Percentiles rank a stretch among this genome's conserved stretches.
Conservation (phyloP, 2,888 invertebrate genomes). For the Hymenopus coronatus region DNA sequence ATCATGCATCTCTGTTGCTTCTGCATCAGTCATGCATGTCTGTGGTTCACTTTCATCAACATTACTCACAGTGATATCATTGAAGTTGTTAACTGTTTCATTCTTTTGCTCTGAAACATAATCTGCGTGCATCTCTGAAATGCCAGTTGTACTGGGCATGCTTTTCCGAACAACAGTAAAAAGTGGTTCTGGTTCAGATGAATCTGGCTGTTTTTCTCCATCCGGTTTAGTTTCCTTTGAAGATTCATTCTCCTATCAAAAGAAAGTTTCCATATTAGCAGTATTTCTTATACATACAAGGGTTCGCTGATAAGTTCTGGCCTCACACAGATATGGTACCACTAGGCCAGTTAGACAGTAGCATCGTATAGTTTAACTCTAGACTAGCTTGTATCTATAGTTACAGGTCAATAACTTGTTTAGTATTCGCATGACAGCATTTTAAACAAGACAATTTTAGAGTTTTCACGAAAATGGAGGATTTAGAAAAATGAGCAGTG, state of each 20-base stretch:
- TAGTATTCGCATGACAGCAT: too few relatives aligned
- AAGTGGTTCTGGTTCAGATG: not conserved
- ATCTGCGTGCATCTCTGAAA: not conserved
- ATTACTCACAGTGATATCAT: not conserved
- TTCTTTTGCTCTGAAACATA: not conserved
- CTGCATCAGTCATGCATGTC: not conserved
- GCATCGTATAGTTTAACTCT: too few relatives aligned
- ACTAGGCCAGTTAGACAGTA: too few relatives aligned
- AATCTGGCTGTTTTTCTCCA: not conserved
- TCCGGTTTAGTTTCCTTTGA: not conserved
- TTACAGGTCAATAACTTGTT: too few relatives aligned
- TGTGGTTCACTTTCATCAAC: not conserved
- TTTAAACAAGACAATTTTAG: too few relatives aligned
- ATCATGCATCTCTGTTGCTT: not conserved
- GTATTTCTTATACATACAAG: not conserved
- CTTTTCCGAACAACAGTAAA: not conserved
- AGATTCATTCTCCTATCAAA: not conserved
- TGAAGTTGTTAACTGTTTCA: not conserved
- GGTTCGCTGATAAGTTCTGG: too few relatives aligned
- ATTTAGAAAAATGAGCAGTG: too few relatives aligned
- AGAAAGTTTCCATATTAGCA: not conserved
- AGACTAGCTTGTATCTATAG: too few relatives aligned
- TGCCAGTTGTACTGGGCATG: not conserved
- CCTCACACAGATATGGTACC: too few relatives aligned
- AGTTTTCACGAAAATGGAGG: too few relatives aligned